Evolutionary conservation across 2,113 vertebrate species (phyloP), one percentile per base, ranked within the genome.

Genomic region (Malurus elegans): DNA sequence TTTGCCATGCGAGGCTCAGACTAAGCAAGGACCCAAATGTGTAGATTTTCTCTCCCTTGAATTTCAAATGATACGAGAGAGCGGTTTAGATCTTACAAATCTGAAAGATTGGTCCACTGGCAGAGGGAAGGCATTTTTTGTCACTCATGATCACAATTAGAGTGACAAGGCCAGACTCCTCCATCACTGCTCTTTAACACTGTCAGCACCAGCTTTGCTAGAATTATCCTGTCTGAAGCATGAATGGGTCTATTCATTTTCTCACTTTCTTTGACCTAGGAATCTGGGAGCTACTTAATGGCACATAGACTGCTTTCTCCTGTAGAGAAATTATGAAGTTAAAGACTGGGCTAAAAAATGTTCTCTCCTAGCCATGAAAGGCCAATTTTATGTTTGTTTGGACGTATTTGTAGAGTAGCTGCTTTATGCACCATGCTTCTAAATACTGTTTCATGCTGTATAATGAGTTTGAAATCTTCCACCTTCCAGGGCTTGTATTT

Each of bases 171-270:
- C 90, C 94, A 90, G 92, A 66, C 71, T 97, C 76, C 74, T 97
- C 90, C 93, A 94, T 98, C 96, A 96, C 65, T 94, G 83, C 90
- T 97, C 91, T 96, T 98, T 96, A 97, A 97, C 88, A 82, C 79
- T 96, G 95, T 97, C 97, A 97, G 86, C 88, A 91, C 86, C 93
- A 97, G 76, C 73, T 97, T 98, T 96, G 90, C 91, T 66, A 94
- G 93, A 97, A 96, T 98, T 96, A 97, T 91, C 87, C 90, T 96
- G 93, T 97, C 91, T 96, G 94, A 97, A 96, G 92, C 97, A 97
- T 98, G 97, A 98, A 95, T 96, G 73, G 95, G 51, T 87, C 91
- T 95, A 93, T 95, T 98, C 90, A 97, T 98, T 97, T 82, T 96
- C 97, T 97, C 88, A 97, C 62, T 83, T 88, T 79, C 47, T 71